A percentile compares a stretch with the other conserved stretches of the same genome.
Conservation (phyloP, 2,113 vertebrate species). For the rat (Rattus norvegicus) region GRCr8 NC_086039.1:28942001-28942500, state of each 20-base stretch:
- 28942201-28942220: not conserved
- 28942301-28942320: not conserved
- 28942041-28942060: not conserved
- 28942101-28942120: not conserved
- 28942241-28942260: not conserved
- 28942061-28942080: not conserved
- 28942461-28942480: slow-evolving; percentile 27
- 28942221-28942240: not conserved
- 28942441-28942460: slow-evolving; percentile 19
- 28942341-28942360: not conserved
- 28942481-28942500: slow-evolving; percentile 1
- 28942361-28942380: not conserved
- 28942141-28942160: not conserved
- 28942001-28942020: not conserved
- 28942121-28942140: not conserved
- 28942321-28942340: not conserved
- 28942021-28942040: not conserved
- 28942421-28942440: not conserved
- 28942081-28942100: not conserved
- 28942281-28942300: not conserved
- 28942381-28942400: not conserved
- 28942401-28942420: slow-evolving; percentile 17
- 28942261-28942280: not conserved
- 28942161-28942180: not conserved
- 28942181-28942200: not conserved